Conservation (phyloP, 2,888 invertebrate species). For the Oxycera nigricornis region DNA sequence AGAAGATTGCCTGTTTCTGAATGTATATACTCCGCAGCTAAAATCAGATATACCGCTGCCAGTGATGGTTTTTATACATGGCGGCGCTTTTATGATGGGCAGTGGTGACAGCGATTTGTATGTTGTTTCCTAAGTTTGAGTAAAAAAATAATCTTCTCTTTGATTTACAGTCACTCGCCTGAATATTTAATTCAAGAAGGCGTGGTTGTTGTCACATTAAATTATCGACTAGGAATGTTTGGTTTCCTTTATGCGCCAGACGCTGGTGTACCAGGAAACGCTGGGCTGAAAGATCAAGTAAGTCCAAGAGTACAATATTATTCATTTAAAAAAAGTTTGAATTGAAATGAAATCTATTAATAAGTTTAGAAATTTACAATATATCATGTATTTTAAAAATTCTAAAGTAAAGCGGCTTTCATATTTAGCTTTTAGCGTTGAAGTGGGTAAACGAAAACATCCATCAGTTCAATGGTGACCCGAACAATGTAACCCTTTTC, state of each 20-base stretch:
- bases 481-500: constrained; percentile 57
- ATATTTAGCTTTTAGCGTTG: constrained; percentile 62
- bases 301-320: no score
- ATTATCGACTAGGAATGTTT: constrained; percentile 58
- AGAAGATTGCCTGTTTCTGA: constrained; percentile 58
- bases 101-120: constrained; percentile 57
- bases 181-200: constrained; percentile 57
- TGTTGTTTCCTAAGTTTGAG: constrained; percentile 15
- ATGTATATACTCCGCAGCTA: constrained; percentile 56
- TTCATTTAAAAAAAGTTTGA: no score
- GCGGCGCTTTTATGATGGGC: constrained; percentile 58
- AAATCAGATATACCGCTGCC: constrained; percentile 51
- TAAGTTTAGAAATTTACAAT: no score
- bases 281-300: constrained; percentile 60
- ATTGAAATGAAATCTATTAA: no score
- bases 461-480: constrained; percentile 62
- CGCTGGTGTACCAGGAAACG: constrained; percentile 58
- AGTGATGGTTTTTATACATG: constrained; percentile 61
- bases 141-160: background rate
- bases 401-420: no score
- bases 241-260: constrained; percentile 58
- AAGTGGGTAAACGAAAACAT: constrained; percentile 62
- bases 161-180: constrained; percentile 54
- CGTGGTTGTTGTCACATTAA: constrained; percentile 58
- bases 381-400: no score